phyloP scores from a whole-genome alignment of 2,888 invertebrate genomes.

The Drosophila austrosaltans region DNA sequence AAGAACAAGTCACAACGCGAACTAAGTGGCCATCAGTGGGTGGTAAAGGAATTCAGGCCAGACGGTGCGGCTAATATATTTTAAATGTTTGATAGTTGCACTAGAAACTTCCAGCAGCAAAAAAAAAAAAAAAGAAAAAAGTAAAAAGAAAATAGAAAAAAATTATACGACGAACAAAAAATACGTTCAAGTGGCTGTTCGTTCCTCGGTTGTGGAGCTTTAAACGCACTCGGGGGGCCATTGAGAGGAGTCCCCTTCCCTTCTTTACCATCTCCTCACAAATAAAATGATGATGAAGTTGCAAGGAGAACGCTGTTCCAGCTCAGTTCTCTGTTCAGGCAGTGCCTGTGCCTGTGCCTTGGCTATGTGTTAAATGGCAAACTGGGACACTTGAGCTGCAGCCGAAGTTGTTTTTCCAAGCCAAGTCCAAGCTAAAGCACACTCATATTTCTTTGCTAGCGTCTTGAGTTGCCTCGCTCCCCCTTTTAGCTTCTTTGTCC shows the following conservation, averaged over 20 bases:
- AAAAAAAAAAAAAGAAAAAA: conserved; percentile 24
- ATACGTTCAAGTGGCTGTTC: conserved; percentile 65
- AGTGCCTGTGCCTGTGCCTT: not conserved
- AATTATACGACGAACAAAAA: conserved; percentile 39
- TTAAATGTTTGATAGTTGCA: conserved; percentile 77
- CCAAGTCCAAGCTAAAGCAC: conserved; percentile 19
- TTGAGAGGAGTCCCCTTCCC: conserved; percentile 22
- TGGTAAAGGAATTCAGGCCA: conserved; percentile 15
- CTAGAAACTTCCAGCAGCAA: conserved; percentile 66
- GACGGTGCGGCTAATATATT: conserved; percentile 69
- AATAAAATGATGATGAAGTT: conserved; percentile 68
- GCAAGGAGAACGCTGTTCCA: conserved; percentile 32
- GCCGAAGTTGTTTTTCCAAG: conserved; percentile 62
- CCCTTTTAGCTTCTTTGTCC: not conserved
- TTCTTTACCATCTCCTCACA: not conserved
- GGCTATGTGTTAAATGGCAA: conserved; percentile 74
- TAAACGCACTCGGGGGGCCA: conserved; percentile 73
- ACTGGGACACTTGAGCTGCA: conserved; percentile 77
- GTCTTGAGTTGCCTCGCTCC: conserved; percentile 32
- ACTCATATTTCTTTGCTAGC: conserved; percentile 70
- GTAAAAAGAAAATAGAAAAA: conserved; percentile 39
- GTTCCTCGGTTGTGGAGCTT: conserved; percentile 37
- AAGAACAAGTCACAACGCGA: conserved; percentile 63
- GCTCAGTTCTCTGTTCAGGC: not conserved
- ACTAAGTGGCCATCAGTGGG: conserved; percentile 71